Percentiles rank a stretch among this genome's conserved stretches.
These are phyloP conservation scores for Microctonus aethiopoides DNA, from an alignment of 2,888 invertebrate species.

Conservation along the genomic window DNA sequence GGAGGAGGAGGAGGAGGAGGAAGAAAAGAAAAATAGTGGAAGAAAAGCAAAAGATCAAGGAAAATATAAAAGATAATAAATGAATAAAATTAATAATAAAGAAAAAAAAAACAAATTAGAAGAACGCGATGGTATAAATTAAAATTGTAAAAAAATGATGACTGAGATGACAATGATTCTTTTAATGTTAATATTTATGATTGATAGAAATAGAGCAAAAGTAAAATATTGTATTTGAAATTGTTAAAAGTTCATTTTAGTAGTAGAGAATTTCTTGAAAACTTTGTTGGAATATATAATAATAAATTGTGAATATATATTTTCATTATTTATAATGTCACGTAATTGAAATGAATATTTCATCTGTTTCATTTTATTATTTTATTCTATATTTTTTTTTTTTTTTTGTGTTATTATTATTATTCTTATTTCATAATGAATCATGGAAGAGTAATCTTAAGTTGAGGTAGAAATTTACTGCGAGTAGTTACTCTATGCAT, in stretches of 20 bases:
- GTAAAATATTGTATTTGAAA: conserved; percentile 2
- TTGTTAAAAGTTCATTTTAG: conserved; percentile 29
- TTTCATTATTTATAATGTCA: conserved; percentile 24
- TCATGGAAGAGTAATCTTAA: conserved; percentile 25
- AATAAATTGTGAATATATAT: conserved; percentile 23
- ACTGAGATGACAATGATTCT: neutral
- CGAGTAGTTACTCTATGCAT: neutral
- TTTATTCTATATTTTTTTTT: neutral
- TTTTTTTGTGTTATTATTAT: neutral
- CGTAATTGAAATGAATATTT: conserved; percentile 32
- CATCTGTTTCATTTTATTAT: conserved; percentile 17
- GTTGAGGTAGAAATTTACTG: conserved; percentile 22
- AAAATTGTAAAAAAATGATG: conserved; percentile 16
- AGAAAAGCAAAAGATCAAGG: conserved; percentile 9
- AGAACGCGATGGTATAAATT: too few species aligned
- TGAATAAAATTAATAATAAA: conserved; percentile 10
- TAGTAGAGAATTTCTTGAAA: too few species aligned
- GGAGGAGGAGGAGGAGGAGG: neutral
- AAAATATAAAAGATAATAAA: conserved; percentile 9
- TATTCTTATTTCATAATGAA: conserved; percentile 18
- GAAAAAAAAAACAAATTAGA: neutral
- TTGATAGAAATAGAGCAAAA: neutral
- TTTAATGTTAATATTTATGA: conserved; percentile 31
- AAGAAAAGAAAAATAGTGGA: conserved; percentile 9
- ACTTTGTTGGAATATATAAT: conserved; percentile 11